Conservation (phyloP, 1,140 invertebrate genomes). For the Aphelinus atriplicis region DNA sequence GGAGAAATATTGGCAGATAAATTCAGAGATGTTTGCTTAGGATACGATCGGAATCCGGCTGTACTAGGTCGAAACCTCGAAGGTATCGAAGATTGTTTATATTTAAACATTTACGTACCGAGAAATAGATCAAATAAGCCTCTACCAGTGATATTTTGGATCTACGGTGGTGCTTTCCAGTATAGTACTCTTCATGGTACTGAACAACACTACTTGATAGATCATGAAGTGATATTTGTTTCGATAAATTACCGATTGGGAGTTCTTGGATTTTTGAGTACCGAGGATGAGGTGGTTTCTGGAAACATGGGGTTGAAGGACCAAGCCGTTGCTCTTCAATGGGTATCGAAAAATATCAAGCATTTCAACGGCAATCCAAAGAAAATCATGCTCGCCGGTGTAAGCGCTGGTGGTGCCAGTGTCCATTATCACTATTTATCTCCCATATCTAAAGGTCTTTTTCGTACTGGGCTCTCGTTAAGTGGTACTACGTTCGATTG, state of each 20-base stretch:
- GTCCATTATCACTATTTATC: too few relatives aligned
- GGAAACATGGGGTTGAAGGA: slow-evolving; percentile 70
- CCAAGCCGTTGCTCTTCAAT: slow-evolving; percentile 65
- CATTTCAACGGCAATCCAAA: slow-evolving; percentile 68
- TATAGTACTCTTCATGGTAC: neutral
- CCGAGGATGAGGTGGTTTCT: slow-evolving; percentile 57
- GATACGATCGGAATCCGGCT: neutral
- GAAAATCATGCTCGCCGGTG: slow-evolving; percentile 59
- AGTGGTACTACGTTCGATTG: slow-evolving; percentile 72
- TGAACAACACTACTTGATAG: neutral
- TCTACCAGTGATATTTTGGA: neutral
- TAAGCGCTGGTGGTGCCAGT: neutral
- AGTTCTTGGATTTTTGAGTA: neutral
- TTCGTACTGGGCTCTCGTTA: too few relatives aligned
- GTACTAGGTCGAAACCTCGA: neutral
- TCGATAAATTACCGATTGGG: slow-evolving; percentile 71
- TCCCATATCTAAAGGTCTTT: too few relatives aligned
- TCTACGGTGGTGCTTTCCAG: neutral
- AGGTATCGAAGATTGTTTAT: slow-evolving; percentile 5
- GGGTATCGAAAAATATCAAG: slow-evolving; percentile 67
- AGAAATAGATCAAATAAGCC: too few relatives aligned
- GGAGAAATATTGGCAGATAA: neutral
- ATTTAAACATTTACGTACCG: neutral
- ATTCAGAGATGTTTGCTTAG: neutral
- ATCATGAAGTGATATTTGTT: slow-evolving; percentile 65